Base-by-base conservation (phyloP, 2,797 vertebrate species). In the Mionectes olivaceus region DNA sequence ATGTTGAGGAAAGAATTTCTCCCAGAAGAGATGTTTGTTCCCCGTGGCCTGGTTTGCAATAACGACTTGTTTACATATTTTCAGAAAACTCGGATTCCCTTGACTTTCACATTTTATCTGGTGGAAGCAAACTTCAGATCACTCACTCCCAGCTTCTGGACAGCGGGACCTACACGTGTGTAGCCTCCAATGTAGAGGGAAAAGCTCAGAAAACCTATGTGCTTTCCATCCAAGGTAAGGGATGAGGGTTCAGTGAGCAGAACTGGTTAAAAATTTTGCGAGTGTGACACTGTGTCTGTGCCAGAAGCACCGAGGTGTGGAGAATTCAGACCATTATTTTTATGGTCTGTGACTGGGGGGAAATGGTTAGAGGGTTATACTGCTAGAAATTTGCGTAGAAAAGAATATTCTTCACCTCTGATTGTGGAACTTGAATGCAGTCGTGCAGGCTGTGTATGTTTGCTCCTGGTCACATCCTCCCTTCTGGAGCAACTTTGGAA, bases 41-140 rank as follows among this genome's bases (percentile, higher is more conserved):
- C 75, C 43, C 28, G 14, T 74, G 57, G 35, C n/a, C 64, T 37
- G 13, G 5, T 89, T 82, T 75, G 52, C 44, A 70, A 55, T 70
- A 69, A 83, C 35, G 60, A 11, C 25, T 63, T 95, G 76, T 70
- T 94, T 33, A 23, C 55, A 13, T 92, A 43, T 79, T 96, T 96
- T 74, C 93, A 99, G 99, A 99, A 97, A 98, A 98, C 89, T 98
- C 98, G 1, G 98, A 98, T 83, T 99, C 98, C 64, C 98, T 99
- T 91, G 99, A 99, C 94, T 98, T 99, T 97, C 98, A 99, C 96
- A 98, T 99, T 97, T 98, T 99, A 89, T 99, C 99, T 47, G 99
- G 99, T 61, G 99, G 99, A 78, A 98, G 98, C 84, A 99, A 99
- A 96, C 98, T 99, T 91, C 99, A 99, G 97, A 99, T 99, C 16